Conservation (phyloP, 2,797 vertebrate genomes). For the Gobionotothen gibberifrons region DNA sequence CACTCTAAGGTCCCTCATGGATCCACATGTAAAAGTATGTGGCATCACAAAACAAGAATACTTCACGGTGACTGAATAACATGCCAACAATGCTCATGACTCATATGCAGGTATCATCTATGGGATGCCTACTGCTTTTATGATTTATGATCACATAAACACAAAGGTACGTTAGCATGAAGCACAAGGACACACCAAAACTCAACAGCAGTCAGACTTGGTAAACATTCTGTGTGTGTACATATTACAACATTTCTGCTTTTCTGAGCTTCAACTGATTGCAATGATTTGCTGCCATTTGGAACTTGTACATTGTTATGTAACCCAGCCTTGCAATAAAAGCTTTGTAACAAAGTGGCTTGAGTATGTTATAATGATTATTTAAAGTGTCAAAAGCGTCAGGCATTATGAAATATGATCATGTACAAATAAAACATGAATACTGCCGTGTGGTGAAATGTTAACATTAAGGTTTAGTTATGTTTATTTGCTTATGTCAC, state of each 20-base stretch:
- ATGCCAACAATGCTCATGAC: not conserved
- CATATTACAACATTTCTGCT: not conserved
- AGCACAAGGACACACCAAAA: not conserved
- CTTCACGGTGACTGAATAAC: not conserved
- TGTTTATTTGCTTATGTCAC: no score
- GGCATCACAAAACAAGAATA: no score
- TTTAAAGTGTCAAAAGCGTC: not conserved
- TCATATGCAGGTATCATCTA: not conserved
- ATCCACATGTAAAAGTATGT: not conserved
- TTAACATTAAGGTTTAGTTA: no score
- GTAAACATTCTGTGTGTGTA: not conserved
- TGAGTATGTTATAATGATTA: not conserved
- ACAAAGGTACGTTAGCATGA: not conserved
- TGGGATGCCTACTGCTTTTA: not conserved
- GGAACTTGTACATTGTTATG: not conserved
- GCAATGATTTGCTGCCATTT: not conserved
- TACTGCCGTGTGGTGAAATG: no score
- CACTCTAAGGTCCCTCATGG: not conserved
- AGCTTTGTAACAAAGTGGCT: not conserved
- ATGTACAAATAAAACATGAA: not conserved
- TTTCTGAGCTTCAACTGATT: not conserved
- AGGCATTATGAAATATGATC: not conserved
- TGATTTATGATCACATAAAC: no score
- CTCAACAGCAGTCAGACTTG: not conserved
- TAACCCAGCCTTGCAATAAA: not conserved